Percentiles rank a stretch among this genome's conserved stretches.
phyloP scores from a whole-genome alignment of 2,888 invertebrate species.

The Pecten maximus region DNA sequence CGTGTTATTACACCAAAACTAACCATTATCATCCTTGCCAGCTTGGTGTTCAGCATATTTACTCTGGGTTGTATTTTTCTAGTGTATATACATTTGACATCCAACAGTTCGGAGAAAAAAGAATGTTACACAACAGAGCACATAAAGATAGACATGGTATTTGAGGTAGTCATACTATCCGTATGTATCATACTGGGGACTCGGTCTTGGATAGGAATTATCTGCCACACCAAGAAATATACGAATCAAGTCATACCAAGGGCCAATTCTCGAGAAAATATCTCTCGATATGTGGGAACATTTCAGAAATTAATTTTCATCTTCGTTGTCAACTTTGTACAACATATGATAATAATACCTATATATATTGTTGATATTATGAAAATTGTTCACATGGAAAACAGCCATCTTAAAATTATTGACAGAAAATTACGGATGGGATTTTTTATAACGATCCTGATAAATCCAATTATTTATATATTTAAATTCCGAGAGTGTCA shows the following conservation, averaged over 20 bases:
- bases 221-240: background rate
- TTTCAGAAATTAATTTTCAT: constrained; percentile 10
- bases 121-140: background rate
- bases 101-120: background rate
- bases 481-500: constrained; percentile 4
- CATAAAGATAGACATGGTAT: background rate
- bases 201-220: background rate
- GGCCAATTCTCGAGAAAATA: background rate
- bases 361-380: background rate
- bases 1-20: background rate
- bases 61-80: background rate
- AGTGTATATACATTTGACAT: background rate
- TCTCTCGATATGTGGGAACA: background rate
- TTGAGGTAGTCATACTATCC: background rate
- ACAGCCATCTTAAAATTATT: background rate
- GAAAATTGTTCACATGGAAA: background rate
- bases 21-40: background rate
- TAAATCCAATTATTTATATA: background rate
- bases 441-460: background rate
- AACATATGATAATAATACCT: background rate
- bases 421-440: background rate
- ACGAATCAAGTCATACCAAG: background rate
- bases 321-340: background rate
- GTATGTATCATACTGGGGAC: background rate
- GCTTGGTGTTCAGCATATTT: background rate